A percentile compares a stretch with the other conserved stretches of the same genome.
These are phyloP conservation scores for Phyllostomus discolor DNA, from an alignment of 2,113 vertebrate species.

Conservation along the genomic window DNA sequence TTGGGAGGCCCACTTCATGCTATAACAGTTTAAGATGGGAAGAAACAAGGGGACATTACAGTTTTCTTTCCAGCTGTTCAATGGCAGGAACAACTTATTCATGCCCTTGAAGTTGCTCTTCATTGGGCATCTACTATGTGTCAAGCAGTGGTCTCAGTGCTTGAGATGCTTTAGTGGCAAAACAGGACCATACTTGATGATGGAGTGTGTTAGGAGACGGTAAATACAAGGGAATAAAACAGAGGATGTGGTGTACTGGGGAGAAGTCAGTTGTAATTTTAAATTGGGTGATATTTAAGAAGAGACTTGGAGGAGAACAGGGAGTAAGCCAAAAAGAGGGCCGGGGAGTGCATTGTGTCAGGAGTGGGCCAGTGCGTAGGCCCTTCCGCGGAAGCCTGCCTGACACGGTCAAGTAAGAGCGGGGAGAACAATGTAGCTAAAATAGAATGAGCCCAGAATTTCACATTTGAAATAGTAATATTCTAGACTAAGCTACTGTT, in stretches of 20 bases:
- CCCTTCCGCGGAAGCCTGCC: background rate
- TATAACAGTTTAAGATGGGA: background rate
- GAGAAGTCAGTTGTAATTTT: background rate
- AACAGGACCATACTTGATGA: fast-evolving
- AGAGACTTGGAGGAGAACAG: background rate
- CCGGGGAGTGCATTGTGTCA: fast-evolving
- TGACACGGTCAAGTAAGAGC: fast-evolving
- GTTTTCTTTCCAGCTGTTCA: background rate
- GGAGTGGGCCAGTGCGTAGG: fast-evolving
- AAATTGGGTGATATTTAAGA: background rate
- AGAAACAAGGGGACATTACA: background rate
- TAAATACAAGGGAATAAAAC: background rate
- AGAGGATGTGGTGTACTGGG: background rate
- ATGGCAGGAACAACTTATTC: background rate
- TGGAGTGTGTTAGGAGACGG: background rate
- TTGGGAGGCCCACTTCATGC: background rate
- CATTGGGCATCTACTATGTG: background rate
- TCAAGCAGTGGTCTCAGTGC: background rate
- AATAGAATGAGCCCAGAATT: background rate
- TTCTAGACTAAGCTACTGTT: background rate
- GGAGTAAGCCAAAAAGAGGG: background rate
- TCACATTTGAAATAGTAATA: background rate
- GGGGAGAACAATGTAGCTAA: background rate
- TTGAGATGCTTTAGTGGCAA: background rate
- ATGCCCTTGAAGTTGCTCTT: background rate